Evolutionary conservation across 2,797 vertebrate genomes (phyloP), one percentile per base, ranked within the genome.

Genomic region (Stomatorhinus walkeri): DNA sequence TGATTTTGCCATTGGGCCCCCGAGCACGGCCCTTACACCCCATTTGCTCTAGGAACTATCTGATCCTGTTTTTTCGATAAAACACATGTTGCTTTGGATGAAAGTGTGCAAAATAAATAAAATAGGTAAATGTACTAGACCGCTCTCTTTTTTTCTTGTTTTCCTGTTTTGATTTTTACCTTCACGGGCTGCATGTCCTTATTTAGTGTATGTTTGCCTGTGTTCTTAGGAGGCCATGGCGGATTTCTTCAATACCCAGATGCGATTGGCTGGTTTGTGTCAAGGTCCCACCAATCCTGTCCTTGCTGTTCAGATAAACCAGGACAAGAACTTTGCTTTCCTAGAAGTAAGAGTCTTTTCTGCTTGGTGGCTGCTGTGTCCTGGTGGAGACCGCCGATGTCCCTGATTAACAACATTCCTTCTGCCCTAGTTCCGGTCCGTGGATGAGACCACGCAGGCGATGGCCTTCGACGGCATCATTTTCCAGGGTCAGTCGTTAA

Each of bases 281-380:
- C 95, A 95, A 89, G 94, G 94, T 49, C 94, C 94, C 0, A 95
- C 95, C 90, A 95, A 95, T 91, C 95, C 95, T 0, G 96, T 96
- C 0, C 94, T 96, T 19, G 96, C 96, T 0, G 95, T 96, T 87
- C 95, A 96, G 93, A 96, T 96, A 19, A 96, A 96, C 90, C 96
- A 96, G 92, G 96, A 96, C 76, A 96, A 96, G 89, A 96, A 96
- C 92, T 96, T 96, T 90, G 96, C 95, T 89, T 95, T 95, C 89
- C 90, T 95, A 0, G 95, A 95, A 93, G 95, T 95, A 89, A 79
- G 90, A n/a, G 19, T 72, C 2, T 40, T 14, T 19, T 51, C 48
- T 88, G 52, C 48, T 48, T 36, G 12, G 16, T 72, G 64, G 64
- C 24, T 4, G 4, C 79, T 86, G 22, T 40, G 32, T 86, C 22